Evolutionary conservation across 2,888 invertebrate genomes (phyloP).

Genomic region (Callosobruchus maculatus): DNA sequence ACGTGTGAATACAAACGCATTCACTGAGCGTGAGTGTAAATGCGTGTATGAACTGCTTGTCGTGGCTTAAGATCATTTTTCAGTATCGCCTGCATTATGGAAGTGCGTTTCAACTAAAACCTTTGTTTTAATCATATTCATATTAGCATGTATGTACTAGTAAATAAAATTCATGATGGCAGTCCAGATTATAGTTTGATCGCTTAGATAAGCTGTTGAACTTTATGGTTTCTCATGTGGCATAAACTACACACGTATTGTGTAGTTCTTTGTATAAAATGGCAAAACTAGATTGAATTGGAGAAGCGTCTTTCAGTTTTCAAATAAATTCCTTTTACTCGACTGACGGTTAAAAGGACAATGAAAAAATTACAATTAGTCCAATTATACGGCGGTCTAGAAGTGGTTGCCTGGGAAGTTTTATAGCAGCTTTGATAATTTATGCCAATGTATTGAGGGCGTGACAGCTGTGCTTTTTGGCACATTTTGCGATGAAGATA

Average conservation of each 20-base stretch:
- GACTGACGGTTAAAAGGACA: no score
- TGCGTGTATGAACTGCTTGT: not conserved
- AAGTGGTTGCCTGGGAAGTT: no score
- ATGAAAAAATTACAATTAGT: no score
- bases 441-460: no score
- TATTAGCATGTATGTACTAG: not conserved
- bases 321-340: no score
- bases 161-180: not conserved
- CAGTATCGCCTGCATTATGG: not conserved
- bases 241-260: not conserved
- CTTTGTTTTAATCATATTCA: not conserved
- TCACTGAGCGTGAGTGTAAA: not conserved
- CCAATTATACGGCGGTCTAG: no score
- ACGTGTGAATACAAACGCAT: no score
- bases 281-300: not conserved
- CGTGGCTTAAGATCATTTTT: not conserved
- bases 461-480: no score
- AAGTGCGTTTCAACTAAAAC: not conserved
- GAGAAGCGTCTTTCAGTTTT: no score
- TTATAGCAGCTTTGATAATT: no score
- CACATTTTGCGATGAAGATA: no score
- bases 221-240: not conserved
- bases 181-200: not conserved
- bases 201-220: not conserved
- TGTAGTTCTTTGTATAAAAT: not conserved